Base-by-base conservation (phyloP, 2,888 invertebrate species). In the Notodromas monacha region DNA sequence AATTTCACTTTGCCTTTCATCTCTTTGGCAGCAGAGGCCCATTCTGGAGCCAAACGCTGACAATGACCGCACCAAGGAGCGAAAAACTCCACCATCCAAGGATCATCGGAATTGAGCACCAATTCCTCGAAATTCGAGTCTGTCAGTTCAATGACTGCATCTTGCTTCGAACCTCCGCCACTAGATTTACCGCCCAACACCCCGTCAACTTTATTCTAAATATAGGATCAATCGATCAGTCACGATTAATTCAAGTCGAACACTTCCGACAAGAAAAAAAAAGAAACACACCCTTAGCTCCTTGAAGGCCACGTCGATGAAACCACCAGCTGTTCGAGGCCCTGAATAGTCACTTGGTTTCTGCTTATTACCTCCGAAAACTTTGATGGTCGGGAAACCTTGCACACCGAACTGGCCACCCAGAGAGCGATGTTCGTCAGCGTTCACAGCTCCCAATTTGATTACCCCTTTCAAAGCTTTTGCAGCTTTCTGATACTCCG, bases 51-150 rank as follows among this genome's bases (percentile, higher is more conserved):
- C 31, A 96, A 56, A 46, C 69, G 81, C 55, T 92, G 89, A 54
- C 86, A 86, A 50, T 86, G 84, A 4, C 84, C 81, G 49, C 84
- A 86, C 73, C 84, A 84, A 4, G 56, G 58, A 4, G 92, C 92
- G 51, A 65, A 92, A 59, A 96, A 92, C 52, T 92, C 89, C 2
- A 99, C 81, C 39, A 96, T 52, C 86, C 89, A 92, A 49, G 84
- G 60, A 44, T 92, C 89, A 11, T 89, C 76, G 29, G 81, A 81
- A 40, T 76, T 60, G 39, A 89, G 48, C 11, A 99, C 89, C 32
- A 69, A 50, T 47, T 73, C 66, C 38, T 86, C 72, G 50, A 96
- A 96, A 57, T 96, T 96, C 37, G 66, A 62, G 48, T 96, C 92
- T 0, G 92, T 96, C 36, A 99, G 54, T 43, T 81, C 81, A 38